A percentile compares a stretch with the other conserved stretches of the same genome.
Conservation (phyloP, 2,113 vertebrate genomes). For the Anarhynchus alexandrinus region DNA sequence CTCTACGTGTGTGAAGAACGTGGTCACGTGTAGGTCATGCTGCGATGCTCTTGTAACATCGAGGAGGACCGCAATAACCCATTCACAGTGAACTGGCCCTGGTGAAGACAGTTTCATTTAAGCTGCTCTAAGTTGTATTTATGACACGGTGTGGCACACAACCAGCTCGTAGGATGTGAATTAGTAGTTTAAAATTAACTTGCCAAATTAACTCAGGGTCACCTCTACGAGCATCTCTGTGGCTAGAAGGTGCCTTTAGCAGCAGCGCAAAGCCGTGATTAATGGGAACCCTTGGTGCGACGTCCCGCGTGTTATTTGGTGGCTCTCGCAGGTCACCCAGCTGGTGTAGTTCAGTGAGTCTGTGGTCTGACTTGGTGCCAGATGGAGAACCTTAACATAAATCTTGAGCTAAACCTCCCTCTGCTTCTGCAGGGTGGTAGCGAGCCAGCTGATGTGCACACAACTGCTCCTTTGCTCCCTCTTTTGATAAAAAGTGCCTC, state of each 20-base stretch:
- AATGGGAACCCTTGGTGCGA: neutral
- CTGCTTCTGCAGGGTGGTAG: neutral
- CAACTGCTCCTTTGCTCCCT: neutral
- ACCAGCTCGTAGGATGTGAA: neutral
- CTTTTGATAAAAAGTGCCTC: neutral
- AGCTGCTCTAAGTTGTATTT: neutral
- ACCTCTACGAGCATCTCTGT: neutral
- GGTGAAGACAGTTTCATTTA: neutral
- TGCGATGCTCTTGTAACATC: fast-evolving
- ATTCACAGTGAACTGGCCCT: neutral
- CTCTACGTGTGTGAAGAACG: neutral
- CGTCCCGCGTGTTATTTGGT: neutral
- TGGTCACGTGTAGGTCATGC: neutral
- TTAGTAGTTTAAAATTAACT: neutral
- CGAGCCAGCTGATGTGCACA: neutral
- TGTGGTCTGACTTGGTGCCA: neutral
- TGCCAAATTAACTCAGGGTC: neutral
- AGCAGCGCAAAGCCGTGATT: neutral
- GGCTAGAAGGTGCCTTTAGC: neutral
- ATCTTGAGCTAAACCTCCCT: neutral
- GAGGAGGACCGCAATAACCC: neutral
- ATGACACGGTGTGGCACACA: neutral
- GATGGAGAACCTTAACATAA: neutral
- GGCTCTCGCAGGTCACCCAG: neutral
- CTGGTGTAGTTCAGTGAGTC: neutral